phyloP scores from a whole-genome alignment of 2,113 vertebrate genomes.

The Mesoclemmys tuberculata region DNA sequence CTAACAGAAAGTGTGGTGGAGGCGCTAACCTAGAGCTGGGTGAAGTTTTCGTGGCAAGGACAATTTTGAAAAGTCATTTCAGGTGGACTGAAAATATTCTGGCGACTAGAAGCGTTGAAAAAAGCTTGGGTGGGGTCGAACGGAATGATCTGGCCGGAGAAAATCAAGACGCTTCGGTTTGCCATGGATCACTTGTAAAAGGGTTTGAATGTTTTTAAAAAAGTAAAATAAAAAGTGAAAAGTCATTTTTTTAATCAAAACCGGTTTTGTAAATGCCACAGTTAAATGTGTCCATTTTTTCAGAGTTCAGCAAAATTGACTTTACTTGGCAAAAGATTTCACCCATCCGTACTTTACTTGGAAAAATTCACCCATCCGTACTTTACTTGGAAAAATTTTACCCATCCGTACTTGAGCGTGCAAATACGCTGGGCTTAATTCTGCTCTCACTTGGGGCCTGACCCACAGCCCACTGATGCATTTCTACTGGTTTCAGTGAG shows the following conservation, averaged over 20 bases:
- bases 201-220: neutral
- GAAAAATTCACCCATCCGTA: neutral
- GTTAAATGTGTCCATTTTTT: neutral
- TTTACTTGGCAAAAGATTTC: neutral
- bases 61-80: neutral
- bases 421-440: neutral
- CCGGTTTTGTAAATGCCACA: neutral
- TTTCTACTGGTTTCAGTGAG: neutral
- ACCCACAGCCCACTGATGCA: neutral
- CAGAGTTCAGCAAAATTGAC: neutral
- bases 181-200: neutral
- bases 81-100: neutral
- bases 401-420: neutral
- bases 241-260: neutral
- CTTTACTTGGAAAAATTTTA: neutral
- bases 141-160: neutral
- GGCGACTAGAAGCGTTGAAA: neutral
- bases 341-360: no score
- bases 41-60: neutral
- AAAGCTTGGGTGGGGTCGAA: neutral
- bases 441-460: neutral
- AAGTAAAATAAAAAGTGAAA: neutral
- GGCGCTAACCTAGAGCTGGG: neutral
- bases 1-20: no score
- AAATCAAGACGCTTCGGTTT: neutral